Evolutionary conservation across 2,888 invertebrate genomes (phyloP).

Genomic region (Archaeoteleia sp.): DNA sequence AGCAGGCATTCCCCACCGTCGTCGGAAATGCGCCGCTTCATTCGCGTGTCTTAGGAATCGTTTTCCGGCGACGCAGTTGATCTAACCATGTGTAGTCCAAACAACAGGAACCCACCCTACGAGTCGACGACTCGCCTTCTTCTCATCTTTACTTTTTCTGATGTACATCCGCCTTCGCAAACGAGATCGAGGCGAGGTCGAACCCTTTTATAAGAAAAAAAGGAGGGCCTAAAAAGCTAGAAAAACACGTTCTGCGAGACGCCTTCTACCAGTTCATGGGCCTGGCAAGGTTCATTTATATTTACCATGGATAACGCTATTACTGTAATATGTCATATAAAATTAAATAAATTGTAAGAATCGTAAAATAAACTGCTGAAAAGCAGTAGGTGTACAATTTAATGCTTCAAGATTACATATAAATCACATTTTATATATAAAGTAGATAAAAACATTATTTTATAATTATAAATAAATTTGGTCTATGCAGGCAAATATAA

Average conservation of each 20-base stretch:
- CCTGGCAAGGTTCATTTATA: slow-evolving; percentile 17
- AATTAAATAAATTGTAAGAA: too few species aligned
- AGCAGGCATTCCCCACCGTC: slow-evolving; percentile 42
- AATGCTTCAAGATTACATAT: too few species aligned
- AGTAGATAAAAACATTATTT: too few species aligned
- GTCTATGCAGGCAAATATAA: too few species aligned
- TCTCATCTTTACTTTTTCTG: slow-evolving; percentile 27
- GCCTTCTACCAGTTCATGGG: slow-evolving; percentile 32
- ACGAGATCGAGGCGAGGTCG: slow-evolving; percentile 53
- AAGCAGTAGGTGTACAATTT: too few species aligned
- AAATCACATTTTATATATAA: too few species aligned
- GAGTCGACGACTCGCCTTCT: slow-evolving; percentile 34
- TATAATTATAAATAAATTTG: too few species aligned
- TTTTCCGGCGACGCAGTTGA: slow-evolving; percentile 35
- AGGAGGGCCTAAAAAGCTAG: slow-evolving; percentile 2
- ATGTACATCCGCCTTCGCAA: slow-evolving; percentile 45
- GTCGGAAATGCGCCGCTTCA: slow-evolving; percentile 31
- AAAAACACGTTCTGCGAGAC: slow-evolving; percentile 35
- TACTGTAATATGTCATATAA: too few species aligned
- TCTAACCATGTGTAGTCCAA: slow-evolving; percentile 18
- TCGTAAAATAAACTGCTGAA: too few species aligned
- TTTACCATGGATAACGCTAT: too few species aligned
- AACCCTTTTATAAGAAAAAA: slow-evolving; percentile 27
- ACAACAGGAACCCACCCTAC: slow-evolving; percentile 22
- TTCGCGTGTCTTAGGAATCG: slow-evolving; percentile 30